Evolutionary conservation across 1,140 invertebrate genomes (phyloP), one percentile per base, ranked within the genome.

Genomic region (Drosophila bipectinata): DNA sequence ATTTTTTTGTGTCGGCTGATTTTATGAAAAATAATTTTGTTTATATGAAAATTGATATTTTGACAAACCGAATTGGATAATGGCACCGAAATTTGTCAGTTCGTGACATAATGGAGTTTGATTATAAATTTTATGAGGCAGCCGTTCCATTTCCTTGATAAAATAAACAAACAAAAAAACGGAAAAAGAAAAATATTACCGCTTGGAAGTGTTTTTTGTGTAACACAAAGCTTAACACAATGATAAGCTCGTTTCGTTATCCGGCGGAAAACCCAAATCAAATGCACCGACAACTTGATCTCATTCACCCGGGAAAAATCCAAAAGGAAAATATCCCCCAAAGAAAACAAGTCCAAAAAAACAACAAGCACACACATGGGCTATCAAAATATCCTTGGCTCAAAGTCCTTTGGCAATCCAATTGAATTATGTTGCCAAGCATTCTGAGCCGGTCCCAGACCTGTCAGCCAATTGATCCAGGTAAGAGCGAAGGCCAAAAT

Each of bases 401-500:
- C 59, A 68, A 79, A 76, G 74, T 44, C 71, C 54, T 62, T 64
- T 68, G 81, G 63, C 76, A 87, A 82, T 88, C 82, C 82, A 79
- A 87, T 87, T 71, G 82, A 88, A 82, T 88, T 88, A 87, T 87
- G 82, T 72, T 88, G 83, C 83, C 82, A 82, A 55, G 48, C 26
- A 54, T 63, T 73, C 64, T 64, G 51, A 68, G 66, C 64, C 39
- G 32, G 28, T 52, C 77, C 54, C 44, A 68, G 66, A 51, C 52
- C 82, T 87, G 83, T 87, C 82, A 69, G 78, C 71, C 63, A 61
- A 56, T 49, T 82, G 79, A 79, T 62, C 47, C 78, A 75, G 78
- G 77, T 85, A 48, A 39, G 49, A 69, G 14, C 41, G 24, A 28
- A 21, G 24, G 21, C 48, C 44, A 30, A 49, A 49, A 34, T 30